These are phyloP conservation scores for Zosterops japonicus DNA, from an alignment of 2,113 vertebrate species.

Conservation along the genomic window DNA sequence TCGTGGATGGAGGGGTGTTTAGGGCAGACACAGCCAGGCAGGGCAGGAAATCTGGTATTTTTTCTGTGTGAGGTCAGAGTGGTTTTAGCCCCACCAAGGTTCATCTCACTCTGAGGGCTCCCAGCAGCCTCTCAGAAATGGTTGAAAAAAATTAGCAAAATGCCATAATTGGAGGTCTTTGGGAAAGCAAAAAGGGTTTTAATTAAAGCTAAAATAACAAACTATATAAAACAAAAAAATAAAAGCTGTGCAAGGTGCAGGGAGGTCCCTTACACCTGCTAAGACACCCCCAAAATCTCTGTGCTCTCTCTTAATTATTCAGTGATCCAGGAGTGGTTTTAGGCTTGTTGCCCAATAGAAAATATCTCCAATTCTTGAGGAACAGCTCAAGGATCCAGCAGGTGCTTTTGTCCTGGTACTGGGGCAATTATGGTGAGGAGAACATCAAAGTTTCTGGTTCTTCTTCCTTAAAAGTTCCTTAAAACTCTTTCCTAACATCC, in stretches of 20 bases:
- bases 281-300: background rate
- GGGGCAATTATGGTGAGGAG: background rate
- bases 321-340: background rate
- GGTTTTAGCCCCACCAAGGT: background rate
- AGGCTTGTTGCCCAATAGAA: background rate
- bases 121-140: background rate
- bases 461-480: background rate
- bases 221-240: background rate
- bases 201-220: background rate
- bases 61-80: background rate
- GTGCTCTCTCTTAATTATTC: background rate
- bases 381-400: background rate
- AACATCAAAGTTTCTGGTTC: background rate
- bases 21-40: fast-evolving
- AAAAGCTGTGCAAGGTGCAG: background rate
- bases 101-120: background rate
- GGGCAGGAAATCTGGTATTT: background rate
- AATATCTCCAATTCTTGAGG: background rate
- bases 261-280: background rate
- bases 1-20: fast-evolving
- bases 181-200: background rate
- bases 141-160: background rate
- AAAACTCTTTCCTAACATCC: background rate
- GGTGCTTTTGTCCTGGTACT: background rate
- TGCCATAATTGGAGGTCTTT: background rate